Percentiles rank a stretch among this genome's conserved stretches.
Evolutionary conservation across 1,140 invertebrate species (phyloP).

Genomic region (Cyrtorhinus lividipennis): DNA sequence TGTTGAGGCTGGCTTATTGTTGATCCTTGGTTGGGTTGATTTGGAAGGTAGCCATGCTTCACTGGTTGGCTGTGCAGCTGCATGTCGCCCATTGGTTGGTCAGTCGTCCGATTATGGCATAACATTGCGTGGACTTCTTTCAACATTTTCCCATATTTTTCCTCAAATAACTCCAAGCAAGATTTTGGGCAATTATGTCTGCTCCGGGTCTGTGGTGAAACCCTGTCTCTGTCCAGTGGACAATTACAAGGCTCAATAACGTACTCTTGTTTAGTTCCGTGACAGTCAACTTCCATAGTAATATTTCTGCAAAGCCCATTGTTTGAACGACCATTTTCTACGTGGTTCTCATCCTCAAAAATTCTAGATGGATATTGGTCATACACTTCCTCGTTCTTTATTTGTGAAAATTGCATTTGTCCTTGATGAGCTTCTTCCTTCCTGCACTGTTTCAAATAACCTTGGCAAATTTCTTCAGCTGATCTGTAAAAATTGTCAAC

Average conservation of each 20-base stretch:
- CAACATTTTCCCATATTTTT: background rate
- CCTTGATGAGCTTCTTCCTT: background rate
- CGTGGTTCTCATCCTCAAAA: too few species aligned
- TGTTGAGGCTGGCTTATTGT: too few species aligned
- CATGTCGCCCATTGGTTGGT: background rate
- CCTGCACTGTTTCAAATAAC: background rate
- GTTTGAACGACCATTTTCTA: background rate
- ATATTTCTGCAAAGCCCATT: background rate
- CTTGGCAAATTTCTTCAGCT: background rate
- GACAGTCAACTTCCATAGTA: background rate
- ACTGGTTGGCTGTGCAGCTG: too few species aligned
- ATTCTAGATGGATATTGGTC: too few species aligned
- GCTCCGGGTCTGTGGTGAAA: background rate
- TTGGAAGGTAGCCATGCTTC: too few species aligned
- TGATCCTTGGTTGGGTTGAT: too few species aligned
- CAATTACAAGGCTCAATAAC: background rate
- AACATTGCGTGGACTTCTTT: background rate
- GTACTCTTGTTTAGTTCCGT: background rate
- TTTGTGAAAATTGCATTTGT: background rate
- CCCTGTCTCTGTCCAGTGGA: background rate
- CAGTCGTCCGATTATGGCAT: too few species aligned
- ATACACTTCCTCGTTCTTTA: too few species aligned
- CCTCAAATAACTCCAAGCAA: background rate
- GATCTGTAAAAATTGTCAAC: background rate
- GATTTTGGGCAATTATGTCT: too few species aligned